These are phyloP conservation scores for Ectropis crepuscularia DNA, from an alignment of 2,888 invertebrate species.

Conservation along the genomic window DNA sequence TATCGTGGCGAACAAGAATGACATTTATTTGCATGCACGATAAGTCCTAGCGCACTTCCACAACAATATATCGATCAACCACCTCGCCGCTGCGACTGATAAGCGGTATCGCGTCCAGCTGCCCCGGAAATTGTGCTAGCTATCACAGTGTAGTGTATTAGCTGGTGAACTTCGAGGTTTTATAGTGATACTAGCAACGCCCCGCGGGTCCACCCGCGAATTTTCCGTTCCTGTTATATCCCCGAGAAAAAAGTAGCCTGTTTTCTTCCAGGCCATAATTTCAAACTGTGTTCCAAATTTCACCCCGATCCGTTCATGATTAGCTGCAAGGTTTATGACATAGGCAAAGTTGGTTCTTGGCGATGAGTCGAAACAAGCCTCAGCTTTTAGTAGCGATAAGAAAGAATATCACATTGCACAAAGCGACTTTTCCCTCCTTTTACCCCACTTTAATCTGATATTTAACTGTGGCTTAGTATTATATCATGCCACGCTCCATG, in stretches of 20 bases:
- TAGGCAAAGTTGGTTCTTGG: too few species aligned
- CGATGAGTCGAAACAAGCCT: too few species aligned
- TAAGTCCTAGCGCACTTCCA: constrained; percentile 53
- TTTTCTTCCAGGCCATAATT: too few species aligned
- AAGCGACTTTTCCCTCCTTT: background rate
- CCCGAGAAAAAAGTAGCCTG: too few species aligned
- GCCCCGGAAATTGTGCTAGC: constrained; percentile 66
- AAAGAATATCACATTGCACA: background rate
- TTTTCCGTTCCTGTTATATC: too few species aligned
- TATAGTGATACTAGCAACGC: too few species aligned
- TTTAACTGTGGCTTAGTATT: constrained; percentile 14
- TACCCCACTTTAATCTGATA: background rate
- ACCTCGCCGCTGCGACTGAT: constrained; percentile 66
- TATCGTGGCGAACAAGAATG: background rate
- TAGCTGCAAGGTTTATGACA: too few species aligned
- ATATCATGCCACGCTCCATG: constrained; percentile 7
- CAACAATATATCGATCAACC: constrained; percentile 75
- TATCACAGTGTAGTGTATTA: constrained; percentile 23
- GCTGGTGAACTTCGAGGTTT: constrained; percentile 17
- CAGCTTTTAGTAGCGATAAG: too few species aligned
- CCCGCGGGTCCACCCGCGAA: too few species aligned
- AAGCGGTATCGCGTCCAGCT: constrained; percentile 70
- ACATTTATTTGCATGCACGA: constrained; percentile 37
- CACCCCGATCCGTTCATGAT: too few species aligned
- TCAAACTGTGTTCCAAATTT: too few species aligned